These are phyloP conservation scores for Aptenodytes forsteri DNA, from an alignment of 2,113 vertebrate genomes.

Conservation along the genomic window DNA sequence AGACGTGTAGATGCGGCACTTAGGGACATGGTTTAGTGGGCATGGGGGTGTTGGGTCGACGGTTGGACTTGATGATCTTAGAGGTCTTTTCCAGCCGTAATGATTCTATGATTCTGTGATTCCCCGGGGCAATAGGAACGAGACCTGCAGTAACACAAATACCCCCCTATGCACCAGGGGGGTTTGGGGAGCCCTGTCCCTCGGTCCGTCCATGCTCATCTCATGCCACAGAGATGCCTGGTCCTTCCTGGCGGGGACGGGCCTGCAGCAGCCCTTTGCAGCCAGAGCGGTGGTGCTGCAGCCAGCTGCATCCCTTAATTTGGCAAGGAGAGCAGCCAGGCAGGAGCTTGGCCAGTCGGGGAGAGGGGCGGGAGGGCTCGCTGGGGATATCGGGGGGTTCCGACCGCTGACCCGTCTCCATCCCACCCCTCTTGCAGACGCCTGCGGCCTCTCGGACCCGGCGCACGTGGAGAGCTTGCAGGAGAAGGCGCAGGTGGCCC, in stretches of 20 bases:
- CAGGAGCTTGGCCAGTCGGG: not conserved
- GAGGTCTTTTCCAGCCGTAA: too few relatives aligned
- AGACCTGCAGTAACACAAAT: not conserved
- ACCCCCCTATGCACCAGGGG: accelerated
- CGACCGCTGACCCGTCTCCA: not conserved
- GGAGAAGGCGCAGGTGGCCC: constrained; percentile 95
- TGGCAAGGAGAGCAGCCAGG: not conserved
- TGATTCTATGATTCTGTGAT: too few relatives aligned
- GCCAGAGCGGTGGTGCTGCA: not conserved
- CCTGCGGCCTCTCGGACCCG: constrained; percentile 90
- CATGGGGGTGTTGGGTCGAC: too few relatives aligned
- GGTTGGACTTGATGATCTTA: too few relatives aligned
- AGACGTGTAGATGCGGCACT: too few relatives aligned
- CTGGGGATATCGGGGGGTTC: not conserved
- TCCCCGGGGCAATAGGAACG: accelerated
- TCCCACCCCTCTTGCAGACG: constrained; percentile 73
- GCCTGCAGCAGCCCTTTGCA: not conserved
- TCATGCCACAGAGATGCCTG: not conserved
- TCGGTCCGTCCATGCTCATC: accelerated
- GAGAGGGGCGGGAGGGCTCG: not conserved
- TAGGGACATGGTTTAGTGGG: too few relatives aligned
- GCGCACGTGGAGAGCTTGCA: constrained; percentile 91
- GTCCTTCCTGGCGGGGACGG: not conserved
- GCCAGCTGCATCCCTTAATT: not conserved
- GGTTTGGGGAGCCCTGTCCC: not conserved